Evolutionary conservation across 2,888 invertebrate species (phyloP).

Genomic region (Noctua fimbriata): DNA sequence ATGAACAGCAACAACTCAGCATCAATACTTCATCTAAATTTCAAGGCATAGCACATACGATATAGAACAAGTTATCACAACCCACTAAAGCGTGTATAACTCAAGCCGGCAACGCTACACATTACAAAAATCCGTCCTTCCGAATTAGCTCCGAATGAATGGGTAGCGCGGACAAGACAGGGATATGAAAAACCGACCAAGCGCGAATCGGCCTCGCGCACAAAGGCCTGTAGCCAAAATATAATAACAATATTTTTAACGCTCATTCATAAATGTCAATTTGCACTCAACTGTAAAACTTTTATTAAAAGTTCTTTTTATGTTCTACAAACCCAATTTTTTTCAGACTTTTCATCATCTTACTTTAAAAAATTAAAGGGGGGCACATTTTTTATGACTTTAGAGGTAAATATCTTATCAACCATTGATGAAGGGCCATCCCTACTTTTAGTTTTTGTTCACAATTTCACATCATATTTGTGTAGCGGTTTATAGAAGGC

Average conservation of each 20-base stretch:
- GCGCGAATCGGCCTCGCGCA: neutral
- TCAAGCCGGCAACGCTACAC: constrained; percentile 43
- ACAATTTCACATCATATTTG: neutral
- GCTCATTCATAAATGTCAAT: neutral
- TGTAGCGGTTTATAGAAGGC: neutral
- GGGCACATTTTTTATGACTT: too few species aligned
- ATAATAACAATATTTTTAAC: neutral
- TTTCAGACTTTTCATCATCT: neutral
- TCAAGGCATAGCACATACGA: constrained; percentile 21
- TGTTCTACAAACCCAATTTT: neutral
- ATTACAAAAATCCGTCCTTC: constrained; percentile 55
- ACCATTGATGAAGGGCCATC: neutral
- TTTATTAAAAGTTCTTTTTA: neutral
- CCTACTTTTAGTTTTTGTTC: neutral
- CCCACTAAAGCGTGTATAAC: constrained; percentile 31
- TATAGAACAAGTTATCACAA: constrained; percentile 41
- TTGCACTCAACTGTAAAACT: too few species aligned
- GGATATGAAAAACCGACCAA: constrained; percentile 18
- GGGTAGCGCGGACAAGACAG: constrained; percentile 27
- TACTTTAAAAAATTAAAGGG: neutral
- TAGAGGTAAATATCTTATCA: too few species aligned
- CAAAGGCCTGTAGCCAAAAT: neutral
- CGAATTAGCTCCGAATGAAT: constrained; percentile 50
- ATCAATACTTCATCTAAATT: constrained; percentile 43
- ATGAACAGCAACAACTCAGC: neutral